Evolutionary conservation across 2,797 vertebrate species (phyloP), one percentile per base, ranked within the genome.

Genomic region (Miopithecus talapoin): DNA sequence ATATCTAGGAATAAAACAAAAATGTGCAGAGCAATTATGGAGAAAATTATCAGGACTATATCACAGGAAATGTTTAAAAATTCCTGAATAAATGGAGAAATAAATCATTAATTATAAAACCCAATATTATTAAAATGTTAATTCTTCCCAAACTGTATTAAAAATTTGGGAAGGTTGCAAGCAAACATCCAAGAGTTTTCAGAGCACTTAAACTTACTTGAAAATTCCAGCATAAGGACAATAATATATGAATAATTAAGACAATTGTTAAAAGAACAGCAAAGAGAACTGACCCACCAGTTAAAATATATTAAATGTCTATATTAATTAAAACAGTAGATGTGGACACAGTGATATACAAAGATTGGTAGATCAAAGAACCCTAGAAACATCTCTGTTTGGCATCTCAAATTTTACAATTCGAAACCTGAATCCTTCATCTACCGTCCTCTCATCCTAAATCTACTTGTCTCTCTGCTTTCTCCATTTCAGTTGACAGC

Each of bases 121-220:
- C 68, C 50, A 83, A 91, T n/a, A 85, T 81, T 92, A 93, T 85
- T 92, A 79, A 89, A 91, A 96, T 22, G 2, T 76, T 57, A 86
- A 83, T 88, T 84, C 39, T 55, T 87, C 90, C 53, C 80, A 76
- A 93, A 90, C 86, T 93, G n/a, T 43, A 80, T 80, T 85, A 86
- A 92, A 92, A 89, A 28, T 46, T 64, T 33, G 30, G 14, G 61
- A 64, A 8, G 59, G 78, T 84, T 91, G 50, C 39, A 87, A 74
- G 30, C 59, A 95, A 93, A 97, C 3, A 55, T 48, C 41, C 36
- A 84, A 55, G 55, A 95, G 64, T 39, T 91, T 97, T 76, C 72
- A 72, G 28, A 41, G 43, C 48, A 33, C 78, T 85, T 88, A 33
- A 84, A 87, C 48, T 88, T 41, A 85, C 59, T 95, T 85, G 75